These are phyloP conservation scores for Varanus komodoensis DNA, from an alignment of 2,113 vertebrate species.

Conservation along the genomic window DNA sequence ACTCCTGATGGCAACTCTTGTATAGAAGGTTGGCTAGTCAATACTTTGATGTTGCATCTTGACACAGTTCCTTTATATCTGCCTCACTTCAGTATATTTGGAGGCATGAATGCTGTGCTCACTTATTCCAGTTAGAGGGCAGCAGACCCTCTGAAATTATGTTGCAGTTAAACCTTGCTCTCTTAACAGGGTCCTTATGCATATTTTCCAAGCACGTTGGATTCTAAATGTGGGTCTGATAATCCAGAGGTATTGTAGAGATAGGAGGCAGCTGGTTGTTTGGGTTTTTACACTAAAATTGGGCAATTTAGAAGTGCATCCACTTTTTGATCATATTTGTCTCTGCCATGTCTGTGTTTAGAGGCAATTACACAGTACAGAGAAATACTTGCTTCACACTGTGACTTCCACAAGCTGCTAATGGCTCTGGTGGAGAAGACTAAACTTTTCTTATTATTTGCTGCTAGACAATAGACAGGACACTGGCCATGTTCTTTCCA, in stretches of 20 bases:
- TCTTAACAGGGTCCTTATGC: not conserved
- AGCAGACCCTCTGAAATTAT: constrained; percentile 8
- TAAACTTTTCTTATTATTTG: not conserved
- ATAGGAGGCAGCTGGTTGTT: constrained; percentile 26
- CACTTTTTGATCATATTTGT: not conserved
- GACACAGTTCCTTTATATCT: not conserved
- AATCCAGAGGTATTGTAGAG: not conserved
- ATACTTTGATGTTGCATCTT: not conserved
- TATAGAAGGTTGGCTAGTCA: not conserved
- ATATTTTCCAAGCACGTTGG: not conserved
- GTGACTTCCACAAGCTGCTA: not conserved
- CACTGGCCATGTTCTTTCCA: not conserved
- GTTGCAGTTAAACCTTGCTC: not conserved
- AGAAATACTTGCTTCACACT: not conserved
- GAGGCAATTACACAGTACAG: constrained; percentile 11
- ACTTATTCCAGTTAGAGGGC: constrained; percentile 2
- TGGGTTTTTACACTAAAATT: not conserved
- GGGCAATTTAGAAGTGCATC: not conserved
- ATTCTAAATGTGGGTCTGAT: not conserved
- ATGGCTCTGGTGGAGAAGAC: not conserved
- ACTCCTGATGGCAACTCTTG: not conserved
- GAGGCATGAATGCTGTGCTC: constrained; percentile 4
- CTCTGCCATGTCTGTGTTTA: not conserved
- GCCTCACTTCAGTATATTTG: not conserved
- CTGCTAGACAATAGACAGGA: not conserved